Evolutionary conservation across 1,140 invertebrate genomes (phyloP).

Genomic region (Platorchestia sp.): DNA sequence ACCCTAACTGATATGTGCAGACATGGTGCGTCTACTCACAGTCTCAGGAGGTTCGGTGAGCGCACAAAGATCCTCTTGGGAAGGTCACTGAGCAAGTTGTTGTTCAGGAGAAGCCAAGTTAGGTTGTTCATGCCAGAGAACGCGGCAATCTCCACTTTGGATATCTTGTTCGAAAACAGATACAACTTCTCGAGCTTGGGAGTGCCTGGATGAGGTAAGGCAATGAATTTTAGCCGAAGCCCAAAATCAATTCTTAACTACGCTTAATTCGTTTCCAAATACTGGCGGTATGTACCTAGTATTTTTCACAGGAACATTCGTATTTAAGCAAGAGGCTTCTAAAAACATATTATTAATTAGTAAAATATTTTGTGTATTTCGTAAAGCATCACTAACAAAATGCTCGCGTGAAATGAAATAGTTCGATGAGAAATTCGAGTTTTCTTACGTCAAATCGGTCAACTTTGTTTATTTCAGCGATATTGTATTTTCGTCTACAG

Average conservation of each 20-base stretch:
- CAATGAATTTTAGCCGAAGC: neutral
- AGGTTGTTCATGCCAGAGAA: constrained; percentile 76
- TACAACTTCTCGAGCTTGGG: constrained; percentile 75
- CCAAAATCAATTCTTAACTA: neutral
- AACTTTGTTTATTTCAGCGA: no score
- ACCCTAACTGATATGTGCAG: no score
- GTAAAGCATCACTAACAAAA: no score
- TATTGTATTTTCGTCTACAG: no score
- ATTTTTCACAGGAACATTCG: no score
- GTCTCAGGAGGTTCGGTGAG: constrained; percentile 72
- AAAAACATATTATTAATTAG: no score
- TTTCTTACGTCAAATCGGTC: no score
- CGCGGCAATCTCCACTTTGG: constrained; percentile 72
- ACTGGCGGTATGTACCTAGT: no score
- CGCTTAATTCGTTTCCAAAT: neutral
- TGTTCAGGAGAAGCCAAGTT: constrained; percentile 76
- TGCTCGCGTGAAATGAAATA: no score
- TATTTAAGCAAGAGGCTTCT: no score
- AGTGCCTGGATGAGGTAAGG: constrained; percentile 62
- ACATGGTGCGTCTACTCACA: constrained; percentile 71
- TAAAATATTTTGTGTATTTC: no score
- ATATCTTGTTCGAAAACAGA: constrained; percentile 77
- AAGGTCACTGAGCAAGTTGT: constrained; percentile 75
- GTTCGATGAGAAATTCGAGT: no score
- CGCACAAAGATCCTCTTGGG: constrained; percentile 74